Percentiles rank a stretch among this genome's conserved stretches.
phyloP scores from a whole-genome alignment of 2,113 vertebrate genomes.

The Lepus europaeus region DNA sequence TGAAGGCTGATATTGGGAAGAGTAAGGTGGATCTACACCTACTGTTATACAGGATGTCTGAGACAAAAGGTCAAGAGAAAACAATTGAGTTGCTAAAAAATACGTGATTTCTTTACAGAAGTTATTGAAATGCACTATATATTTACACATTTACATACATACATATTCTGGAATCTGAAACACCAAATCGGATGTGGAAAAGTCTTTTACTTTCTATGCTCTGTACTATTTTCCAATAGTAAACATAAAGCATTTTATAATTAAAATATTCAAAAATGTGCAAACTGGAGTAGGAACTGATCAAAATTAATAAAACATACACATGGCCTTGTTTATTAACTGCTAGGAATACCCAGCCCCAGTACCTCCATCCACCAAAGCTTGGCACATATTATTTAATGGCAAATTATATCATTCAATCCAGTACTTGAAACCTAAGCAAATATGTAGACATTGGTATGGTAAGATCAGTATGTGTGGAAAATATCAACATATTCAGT shows the following conservation, averaged over 20 bases:
- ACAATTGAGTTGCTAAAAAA: not conserved
- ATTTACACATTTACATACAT: not conserved
- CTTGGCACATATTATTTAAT: constrained; percentile 9
- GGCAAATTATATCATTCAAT: constrained; percentile 37
- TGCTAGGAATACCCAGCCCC: not conserved
- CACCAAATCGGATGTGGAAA: not conserved
- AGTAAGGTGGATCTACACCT: not conserved
- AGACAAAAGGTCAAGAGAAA: not conserved
- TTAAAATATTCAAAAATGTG: constrained; percentile 44
- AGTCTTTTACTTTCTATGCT: not conserved
- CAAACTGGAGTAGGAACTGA: not conserved
- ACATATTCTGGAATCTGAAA: not conserved
- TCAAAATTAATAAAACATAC: not conserved
- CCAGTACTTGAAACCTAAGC: not conserved
- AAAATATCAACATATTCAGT: constrained; percentile 26
- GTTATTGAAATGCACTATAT: too few species aligned
- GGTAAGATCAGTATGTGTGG: not conserved
- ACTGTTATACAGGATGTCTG: not conserved
- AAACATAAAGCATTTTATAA: constrained; percentile 1
- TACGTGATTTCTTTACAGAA: not conserved
- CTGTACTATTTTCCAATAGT: not conserved
- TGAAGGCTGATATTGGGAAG: not conserved
- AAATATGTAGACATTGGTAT: not conserved
- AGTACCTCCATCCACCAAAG: not conserved
- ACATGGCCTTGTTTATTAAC: not conserved